Conservation (phyloP, 2,797 vertebrate genomes). For the Megalops cyprinoides region DNA sequence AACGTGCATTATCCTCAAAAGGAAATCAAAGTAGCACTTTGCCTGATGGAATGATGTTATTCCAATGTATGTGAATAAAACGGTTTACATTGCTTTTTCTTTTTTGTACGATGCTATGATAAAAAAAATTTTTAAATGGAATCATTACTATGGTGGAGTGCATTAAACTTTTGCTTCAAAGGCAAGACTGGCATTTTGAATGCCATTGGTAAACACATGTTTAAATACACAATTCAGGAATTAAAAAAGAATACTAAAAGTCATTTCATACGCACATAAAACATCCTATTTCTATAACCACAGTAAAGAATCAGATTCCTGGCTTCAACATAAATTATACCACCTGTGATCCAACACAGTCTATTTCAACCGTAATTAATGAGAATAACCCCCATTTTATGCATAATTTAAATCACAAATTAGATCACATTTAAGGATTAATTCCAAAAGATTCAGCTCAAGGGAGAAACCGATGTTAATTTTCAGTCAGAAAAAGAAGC, state of each 20-base stretch:
- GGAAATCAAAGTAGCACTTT: neutral
- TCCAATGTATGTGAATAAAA: too few species aligned
- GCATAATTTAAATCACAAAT: neutral
- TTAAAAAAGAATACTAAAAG: neutral
- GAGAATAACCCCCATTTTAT: neutral
- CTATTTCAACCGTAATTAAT: neutral
- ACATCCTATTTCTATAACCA: neutral
- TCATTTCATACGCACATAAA: too few species aligned
- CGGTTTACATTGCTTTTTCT: too few species aligned
- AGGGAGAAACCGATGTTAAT: neutral
- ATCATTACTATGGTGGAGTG: too few species aligned
- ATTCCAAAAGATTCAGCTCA: neutral
- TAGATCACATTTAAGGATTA: neutral
- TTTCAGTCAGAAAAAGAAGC: neutral
- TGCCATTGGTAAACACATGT: neutral
- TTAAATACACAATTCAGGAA: neutral
- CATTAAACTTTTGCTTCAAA: neutral
- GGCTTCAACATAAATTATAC: neutral
- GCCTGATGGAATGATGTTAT: neutral
- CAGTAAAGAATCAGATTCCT: neutral
- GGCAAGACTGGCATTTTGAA: neutral
- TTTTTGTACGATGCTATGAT: neutral
- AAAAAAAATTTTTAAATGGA: neutral
- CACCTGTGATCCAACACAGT: neutral
- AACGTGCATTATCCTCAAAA: neutral